Conservation (phyloP, 2,888 invertebrate genomes). For the Pelosia muscerda region DNA sequence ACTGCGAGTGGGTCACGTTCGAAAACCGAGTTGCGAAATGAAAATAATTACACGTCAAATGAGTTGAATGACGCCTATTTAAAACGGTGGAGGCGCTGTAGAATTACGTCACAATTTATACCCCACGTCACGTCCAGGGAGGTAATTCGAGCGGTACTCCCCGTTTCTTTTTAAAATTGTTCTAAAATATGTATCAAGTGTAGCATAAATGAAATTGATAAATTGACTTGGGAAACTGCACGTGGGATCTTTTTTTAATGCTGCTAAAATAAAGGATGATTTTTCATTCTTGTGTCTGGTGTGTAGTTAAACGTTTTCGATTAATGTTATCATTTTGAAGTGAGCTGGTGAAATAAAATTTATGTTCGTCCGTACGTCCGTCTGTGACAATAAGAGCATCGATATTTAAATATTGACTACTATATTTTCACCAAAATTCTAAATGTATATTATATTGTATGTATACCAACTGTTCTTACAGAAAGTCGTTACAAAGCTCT, state of each 20-base stretch:
- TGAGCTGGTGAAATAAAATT: no score
- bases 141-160: conserved; percentile 22
- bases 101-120: conserved; percentile 63
- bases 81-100: conserved; percentile 60
- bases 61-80: conserved; percentile 78
- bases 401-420: conserved; percentile 26
- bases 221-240: conserved; percentile 31
- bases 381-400: conserved; percentile 14
- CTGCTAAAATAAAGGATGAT: conserved; percentile 12
- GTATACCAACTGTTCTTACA: conserved; percentile 63
- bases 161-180: conserved; percentile 38
- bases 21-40: conserved; percentile 69
- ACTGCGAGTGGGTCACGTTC: conserved; percentile 58
- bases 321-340: neutral
- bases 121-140: conserved; percentile 49
- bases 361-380: no score
- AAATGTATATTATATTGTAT: conserved; percentile 32
- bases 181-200: conserved; percentile 49
- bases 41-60: conserved; percentile 81
- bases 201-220: conserved; percentile 49
- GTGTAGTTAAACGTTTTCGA: conserved; percentile 3
- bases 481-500: conserved; percentile 74
- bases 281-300: conserved; percentile 17
- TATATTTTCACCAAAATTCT: conserved; percentile 28
- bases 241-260: conserved; percentile 26